phyloP scores from a whole-genome alignment of 2,797 vertebrate species.

The Pangasius mekongensis region DNA sequence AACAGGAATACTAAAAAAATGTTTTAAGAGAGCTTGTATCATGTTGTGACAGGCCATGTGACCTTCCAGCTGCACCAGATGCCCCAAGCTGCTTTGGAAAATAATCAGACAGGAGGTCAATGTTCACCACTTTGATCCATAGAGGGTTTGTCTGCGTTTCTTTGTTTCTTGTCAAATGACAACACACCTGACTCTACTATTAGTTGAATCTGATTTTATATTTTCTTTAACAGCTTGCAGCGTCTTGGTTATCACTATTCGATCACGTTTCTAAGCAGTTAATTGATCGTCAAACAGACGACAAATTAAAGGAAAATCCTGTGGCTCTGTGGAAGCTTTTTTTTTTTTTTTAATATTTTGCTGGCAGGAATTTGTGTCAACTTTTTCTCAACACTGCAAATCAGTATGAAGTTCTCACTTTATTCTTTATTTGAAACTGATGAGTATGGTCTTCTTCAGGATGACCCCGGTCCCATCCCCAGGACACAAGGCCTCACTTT shows the following conservation, averaged over 20 bases:
- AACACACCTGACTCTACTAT: slow-evolving; percentile 19
- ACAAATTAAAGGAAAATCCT: neutral
- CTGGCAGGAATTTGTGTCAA: neutral
- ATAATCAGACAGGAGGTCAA: neutral
- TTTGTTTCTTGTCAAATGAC: neutral
- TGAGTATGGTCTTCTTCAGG: neutral
- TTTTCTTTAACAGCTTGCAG: neutral
- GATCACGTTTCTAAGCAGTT: neutral
- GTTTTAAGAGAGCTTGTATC: neutral
- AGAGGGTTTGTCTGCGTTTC: neutral
- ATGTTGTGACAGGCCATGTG: slow-evolving; percentile 11
- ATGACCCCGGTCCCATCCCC: neutral
- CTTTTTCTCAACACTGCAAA: neutral
- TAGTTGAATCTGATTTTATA: neutral
- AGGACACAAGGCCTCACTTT: neutral
- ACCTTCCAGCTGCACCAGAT: slow-evolving; percentile 22
- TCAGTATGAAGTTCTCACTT: neutral
- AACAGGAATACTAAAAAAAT: neutral
- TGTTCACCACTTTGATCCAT: slow-evolving; percentile 12
- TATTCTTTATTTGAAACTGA: neutral
- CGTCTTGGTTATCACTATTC: neutral
- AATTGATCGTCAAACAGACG: neutral
- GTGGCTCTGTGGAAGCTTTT: neutral
- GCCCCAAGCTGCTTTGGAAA: slow-evolving; percentile 8
- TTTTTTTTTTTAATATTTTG: neutral